phyloP scores from a whole-genome alignment of 2,113 vertebrate species.

The Buteo buteo region DNA sequence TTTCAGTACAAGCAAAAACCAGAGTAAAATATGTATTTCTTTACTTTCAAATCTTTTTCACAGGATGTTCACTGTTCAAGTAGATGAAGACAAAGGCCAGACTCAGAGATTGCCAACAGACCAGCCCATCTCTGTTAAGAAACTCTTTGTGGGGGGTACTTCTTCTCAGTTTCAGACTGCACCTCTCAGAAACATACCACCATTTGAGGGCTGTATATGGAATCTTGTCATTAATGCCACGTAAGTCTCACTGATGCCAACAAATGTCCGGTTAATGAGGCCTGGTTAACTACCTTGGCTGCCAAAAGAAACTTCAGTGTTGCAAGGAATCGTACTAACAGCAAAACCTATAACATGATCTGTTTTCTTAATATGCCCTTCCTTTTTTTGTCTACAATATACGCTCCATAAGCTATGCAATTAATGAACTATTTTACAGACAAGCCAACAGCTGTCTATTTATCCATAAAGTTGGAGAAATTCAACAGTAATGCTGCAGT shows the following conservation, averaged over 20 bases:
- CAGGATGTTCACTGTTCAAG: constrained; percentile 88
- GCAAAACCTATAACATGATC: neutral
- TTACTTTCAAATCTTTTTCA: constrained; percentile 25
- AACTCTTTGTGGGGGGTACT: constrained; percentile 89
- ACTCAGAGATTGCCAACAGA: constrained; percentile 80
- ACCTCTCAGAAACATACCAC: constrained; percentile 79
- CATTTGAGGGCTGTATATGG: constrained; percentile 95
- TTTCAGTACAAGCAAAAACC: neutral
- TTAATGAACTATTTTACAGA: neutral
- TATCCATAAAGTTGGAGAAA: neutral
- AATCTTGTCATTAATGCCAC: constrained; percentile 90
- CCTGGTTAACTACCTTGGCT: neutral
- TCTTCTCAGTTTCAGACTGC: constrained; percentile 76
- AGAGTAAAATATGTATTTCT: neutral
- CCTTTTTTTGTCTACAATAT: neutral
- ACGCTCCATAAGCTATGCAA: neutral
- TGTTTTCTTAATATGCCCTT: neutral
- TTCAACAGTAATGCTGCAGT: neutral
- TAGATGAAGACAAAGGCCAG: constrained; percentile 86
- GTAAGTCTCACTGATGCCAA: constrained; percentile 68
- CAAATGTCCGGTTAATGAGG: neutral
- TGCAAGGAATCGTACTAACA: neutral
- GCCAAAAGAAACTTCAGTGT: neutral
- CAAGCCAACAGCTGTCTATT: neutral
- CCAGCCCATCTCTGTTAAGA: constrained; percentile 80